Percentiles rank a stretch among this genome's conserved stretches.
These are phyloP conservation scores for Nesospiza acunhae DNA, from an alignment of 2,113 vertebrate genomes.

Conservation along the genomic window DNA sequence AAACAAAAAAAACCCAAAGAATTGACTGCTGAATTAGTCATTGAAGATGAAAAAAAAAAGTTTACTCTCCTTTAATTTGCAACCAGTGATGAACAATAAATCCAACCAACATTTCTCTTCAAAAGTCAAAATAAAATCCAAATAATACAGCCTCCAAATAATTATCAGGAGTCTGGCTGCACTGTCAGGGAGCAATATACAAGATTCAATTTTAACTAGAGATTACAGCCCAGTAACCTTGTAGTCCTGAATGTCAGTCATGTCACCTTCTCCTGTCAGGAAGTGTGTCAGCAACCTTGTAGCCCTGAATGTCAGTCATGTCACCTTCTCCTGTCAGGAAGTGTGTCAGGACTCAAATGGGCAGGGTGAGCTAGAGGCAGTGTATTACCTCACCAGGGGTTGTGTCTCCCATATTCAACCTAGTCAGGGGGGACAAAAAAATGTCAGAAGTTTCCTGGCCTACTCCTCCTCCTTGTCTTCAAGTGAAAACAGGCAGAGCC, in stretches of 20 bases:
- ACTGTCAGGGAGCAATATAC: conserved; percentile 57
- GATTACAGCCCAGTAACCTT: conserved; percentile 68
- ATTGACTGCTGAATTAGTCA: conserved; percentile 31
- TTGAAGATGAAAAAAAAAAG: not conserved
- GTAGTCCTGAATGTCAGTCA: conserved; percentile 71
- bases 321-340: conserved; percentile 65
- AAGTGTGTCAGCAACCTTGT: conserved; percentile 61
- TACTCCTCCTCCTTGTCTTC: not conserved
- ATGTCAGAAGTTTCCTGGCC: not conserved
- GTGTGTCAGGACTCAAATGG: conserved; percentile 52
- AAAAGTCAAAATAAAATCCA: conserved; percentile 65
- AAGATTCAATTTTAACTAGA: conserved; percentile 77
- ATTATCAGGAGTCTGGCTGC: conserved; percentile 61
- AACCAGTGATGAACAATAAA: conserved; percentile 58
- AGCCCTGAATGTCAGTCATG: conserved; percentile 72
- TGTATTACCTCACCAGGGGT: not conserved
- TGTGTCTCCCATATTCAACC: conserved; percentile 40
- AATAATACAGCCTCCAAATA: conserved; percentile 65
- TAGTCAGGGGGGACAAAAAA: not conserved
- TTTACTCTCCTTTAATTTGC: conserved; percentile 38
- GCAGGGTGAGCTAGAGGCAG: conserved; percentile 48
- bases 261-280: conserved; percentile 67
- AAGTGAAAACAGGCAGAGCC: not conserved
- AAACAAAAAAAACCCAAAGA: not conserved
- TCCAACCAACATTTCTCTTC: conserved; percentile 32